These are phyloP conservation scores for Phoebastria nigripes DNA, from an alignment of 2,797 vertebrate species.

Conservation along the genomic window DNA sequence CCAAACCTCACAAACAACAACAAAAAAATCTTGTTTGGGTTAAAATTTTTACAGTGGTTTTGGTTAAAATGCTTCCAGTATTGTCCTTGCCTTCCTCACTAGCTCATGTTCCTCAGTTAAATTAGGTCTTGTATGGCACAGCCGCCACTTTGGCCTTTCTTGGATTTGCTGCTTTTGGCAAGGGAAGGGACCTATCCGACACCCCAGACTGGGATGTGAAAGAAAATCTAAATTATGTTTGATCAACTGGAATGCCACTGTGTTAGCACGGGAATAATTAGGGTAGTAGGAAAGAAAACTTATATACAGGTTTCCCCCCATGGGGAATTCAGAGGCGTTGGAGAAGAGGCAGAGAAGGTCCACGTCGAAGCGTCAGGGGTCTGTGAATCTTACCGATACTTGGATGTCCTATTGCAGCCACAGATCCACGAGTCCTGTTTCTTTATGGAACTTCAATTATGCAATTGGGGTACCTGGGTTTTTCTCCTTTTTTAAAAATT, in stretches of 20 bases:
- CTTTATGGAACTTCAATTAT: background rate
- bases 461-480: rapidly evolving
- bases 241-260: background rate
- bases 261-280: background rate
- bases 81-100: background rate
- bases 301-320: background rate
- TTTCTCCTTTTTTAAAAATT: background rate
- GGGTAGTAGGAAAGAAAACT: background rate
- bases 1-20: too few species aligned
- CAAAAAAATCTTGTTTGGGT: background rate
- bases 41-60: background rate
- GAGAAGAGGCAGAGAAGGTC: background rate
- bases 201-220: background rate
- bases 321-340: background rate
- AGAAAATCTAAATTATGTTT: background rate
- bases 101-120: background rate
- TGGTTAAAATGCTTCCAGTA: background rate
- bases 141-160: background rate
- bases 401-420: background rate
- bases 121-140: background rate
- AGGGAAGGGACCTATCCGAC: background rate
- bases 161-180: background rate
- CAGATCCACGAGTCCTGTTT: background rate
- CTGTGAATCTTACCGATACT: background rate
- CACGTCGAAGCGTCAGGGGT: rapidly evolving